phyloP scores from a whole-genome alignment of 2,113 vertebrate genomes.

The Bubo blakistoni region DNA sequence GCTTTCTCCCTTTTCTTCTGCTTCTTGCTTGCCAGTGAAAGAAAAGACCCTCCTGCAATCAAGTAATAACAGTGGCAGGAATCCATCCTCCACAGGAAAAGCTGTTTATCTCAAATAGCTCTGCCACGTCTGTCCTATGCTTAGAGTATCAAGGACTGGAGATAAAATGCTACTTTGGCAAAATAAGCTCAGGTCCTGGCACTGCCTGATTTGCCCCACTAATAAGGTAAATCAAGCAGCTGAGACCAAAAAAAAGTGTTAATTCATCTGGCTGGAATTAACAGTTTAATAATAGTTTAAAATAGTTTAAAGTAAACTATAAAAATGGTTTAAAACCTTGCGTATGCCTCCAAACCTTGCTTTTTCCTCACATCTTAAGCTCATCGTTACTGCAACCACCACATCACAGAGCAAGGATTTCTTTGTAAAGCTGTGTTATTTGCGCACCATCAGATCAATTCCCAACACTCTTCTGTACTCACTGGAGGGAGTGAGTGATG shows the following conservation, averaged over 20 bases:
- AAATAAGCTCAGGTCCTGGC: background rate
- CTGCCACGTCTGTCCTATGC: background rate
- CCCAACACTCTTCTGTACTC: accelerated
- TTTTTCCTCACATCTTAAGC: background rate
- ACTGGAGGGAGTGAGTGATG: background rate
- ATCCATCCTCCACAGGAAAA: background rate
- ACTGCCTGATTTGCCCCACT: background rate
- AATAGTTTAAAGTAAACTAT: too few species aligned
- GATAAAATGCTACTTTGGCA: background rate
- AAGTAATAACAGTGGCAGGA: background rate
- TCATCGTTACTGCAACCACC: background rate
- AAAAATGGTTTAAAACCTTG: background rate
- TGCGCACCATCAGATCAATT: background rate
- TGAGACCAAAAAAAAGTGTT: background rate
- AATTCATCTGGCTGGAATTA: background rate
- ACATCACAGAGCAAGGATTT: background rate
- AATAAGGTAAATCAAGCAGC: background rate
- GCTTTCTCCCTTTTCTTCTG: background rate
- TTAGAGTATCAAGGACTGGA: background rate
- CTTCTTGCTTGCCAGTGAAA: background rate
- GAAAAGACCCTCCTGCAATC: background rate
- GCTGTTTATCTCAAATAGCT: background rate
- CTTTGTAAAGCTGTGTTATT: background rate
- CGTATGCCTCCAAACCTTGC: background rate
- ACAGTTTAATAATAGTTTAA: too few species aligned